Evolutionary conservation across 2,113 vertebrate genomes (phyloP), one percentile per base, ranked within the genome.

Genomic region (Egretta garzetta): DNA sequence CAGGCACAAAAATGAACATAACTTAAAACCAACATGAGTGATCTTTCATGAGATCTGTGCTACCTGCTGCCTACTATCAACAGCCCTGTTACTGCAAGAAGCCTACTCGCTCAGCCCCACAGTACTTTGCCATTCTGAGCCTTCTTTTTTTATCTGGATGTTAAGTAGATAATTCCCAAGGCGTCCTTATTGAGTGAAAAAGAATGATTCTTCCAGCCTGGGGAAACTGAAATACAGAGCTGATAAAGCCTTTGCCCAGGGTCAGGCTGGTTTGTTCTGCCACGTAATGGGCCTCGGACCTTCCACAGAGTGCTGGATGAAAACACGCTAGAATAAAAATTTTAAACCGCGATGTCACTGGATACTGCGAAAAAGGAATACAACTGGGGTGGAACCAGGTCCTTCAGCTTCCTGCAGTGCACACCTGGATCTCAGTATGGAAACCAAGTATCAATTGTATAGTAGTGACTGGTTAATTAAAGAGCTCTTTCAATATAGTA

Each of bases 61-160:
- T 97, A 91, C 80, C 73, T 96, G 75, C 88, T 92, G 21, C 68
- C 82, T 94, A 80, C 71, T 70, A n/a, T 87, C 95, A 75, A 82
- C 76, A 86, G 62, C 95, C 47, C 7, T 30, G 50, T 85, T 91
- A 21, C 68, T 88, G 74, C 81, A 93, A 84, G 88, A 90, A 95
- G 28, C 86, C 59, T 73, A 6, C 80, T 89, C 27, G 3, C 79
- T 66, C 47, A 66, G 55, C 80, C 71, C 80, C 55, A 23, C 14
- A 23, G 66, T 62, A 33, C 49, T 80, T 85, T 82, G 66, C 77
- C 74, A 41, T 95, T 82, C n/a, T 17, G 49, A 79, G 45, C 14
- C 60, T 52, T 83, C 73, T 39, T 47, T 77, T 85, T 32, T 86
- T 30, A 59, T 79, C 77, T 85, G 45, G 49, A 35, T 90, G 32